These are phyloP conservation scores for Meriones unguiculatus DNA, from an alignment of 2,113 vertebrate genomes.

Conservation along the genomic window DNA sequence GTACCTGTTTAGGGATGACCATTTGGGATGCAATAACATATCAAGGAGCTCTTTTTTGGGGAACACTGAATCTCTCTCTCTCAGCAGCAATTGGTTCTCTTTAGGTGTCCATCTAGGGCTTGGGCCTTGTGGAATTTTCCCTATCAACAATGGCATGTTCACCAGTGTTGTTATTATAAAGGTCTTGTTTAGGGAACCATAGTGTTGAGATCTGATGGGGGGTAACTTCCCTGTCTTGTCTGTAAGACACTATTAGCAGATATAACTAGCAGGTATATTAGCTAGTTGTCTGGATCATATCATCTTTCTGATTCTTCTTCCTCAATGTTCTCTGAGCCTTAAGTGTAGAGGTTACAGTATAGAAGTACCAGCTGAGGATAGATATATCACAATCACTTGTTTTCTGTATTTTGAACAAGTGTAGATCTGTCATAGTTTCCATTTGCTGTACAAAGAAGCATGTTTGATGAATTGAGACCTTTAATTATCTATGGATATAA, in stretches of 20 bases:
- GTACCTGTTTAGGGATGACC: background rate
- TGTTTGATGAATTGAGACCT: background rate
- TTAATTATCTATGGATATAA: background rate
- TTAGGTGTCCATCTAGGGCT: background rate
- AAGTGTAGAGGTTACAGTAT: background rate
- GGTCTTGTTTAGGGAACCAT: background rate
- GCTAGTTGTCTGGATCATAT: background rate
- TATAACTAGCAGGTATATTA: background rate
- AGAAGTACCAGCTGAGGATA: background rate
- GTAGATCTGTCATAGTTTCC: background rate
- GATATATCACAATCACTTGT: background rate
- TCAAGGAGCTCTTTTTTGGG: background rate
- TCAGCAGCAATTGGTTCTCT: background rate
- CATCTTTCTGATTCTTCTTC: background rate
- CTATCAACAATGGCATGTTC: background rate
- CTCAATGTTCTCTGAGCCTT: background rate
- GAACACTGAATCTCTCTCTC: background rate
- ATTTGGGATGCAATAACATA: background rate
- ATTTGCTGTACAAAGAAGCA: background rate
- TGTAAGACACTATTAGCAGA: background rate
- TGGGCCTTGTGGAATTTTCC: background rate
- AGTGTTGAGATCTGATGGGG: background rate
- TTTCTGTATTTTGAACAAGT: background rate
- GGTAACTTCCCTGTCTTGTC: background rate
- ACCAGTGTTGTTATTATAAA: background rate